Conservation (phyloP, 2,113 vertebrate genomes). For the Muntiacus reevesi region DNA sequence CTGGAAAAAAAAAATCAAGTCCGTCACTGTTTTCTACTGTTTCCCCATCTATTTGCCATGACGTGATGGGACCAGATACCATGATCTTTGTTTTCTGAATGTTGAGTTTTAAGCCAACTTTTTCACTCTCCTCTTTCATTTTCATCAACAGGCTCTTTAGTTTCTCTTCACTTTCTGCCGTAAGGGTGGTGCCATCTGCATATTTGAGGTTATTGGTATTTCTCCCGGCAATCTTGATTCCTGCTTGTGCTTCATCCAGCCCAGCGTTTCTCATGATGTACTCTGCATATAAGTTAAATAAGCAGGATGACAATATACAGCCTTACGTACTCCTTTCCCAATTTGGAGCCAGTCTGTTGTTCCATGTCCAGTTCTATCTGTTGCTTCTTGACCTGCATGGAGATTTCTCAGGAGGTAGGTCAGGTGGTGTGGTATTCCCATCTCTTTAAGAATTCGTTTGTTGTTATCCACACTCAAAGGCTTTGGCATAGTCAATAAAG, state of each 20-base stretch:
- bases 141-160: neutral
- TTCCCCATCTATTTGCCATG: neutral
- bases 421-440: neutral
- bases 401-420: neutral
- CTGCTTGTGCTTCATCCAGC: neutral
- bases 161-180: neutral
- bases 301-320: neutral
- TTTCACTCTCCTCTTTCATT: neutral
- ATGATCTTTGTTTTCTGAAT: neutral
- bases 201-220: neutral
- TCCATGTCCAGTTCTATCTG: neutral
- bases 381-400: neutral
- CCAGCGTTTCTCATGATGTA: neutral
- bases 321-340: neutral
- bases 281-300: neutral
- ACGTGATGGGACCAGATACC: neutral
- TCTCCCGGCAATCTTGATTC: neutral
- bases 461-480: neutral
- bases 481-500: neutral
- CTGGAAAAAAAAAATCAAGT: neutral
- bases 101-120: neutral
- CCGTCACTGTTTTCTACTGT: neutral
- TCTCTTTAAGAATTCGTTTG: neutral
- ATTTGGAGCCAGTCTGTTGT: neutral
- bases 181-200: neutral